Evolutionary conservation across 2,113 vertebrate species (phyloP), one percentile per base, ranked within the genome.

Genomic region (Sinocyclocheilus anophthalmus): DNA sequence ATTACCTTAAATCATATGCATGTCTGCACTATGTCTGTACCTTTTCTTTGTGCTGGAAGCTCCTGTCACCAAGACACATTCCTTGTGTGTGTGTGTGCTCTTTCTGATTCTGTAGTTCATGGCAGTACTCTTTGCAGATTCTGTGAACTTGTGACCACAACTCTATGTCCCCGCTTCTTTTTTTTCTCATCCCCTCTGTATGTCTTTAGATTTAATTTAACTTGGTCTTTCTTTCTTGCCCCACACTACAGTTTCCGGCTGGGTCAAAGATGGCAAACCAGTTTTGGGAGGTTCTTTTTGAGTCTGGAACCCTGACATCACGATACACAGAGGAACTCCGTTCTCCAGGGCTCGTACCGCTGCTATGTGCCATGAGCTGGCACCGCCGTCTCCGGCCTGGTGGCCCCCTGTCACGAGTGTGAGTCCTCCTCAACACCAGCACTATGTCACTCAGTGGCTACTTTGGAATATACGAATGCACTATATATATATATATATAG

Each of bases 311-410:
- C 0, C 42, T 97, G 76, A 67, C 8, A 12, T 94, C 93, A 8
- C n/a, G 0, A 83, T 1, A 88, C 1, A 90, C 89, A 8, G 92
- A 90, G 5, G 82, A 89, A 0, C 91, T 95, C 1, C 88, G 91
- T 59, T 61, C 1, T 96, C 86, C 91, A 94, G 63, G 97, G 97
- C 20, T 11, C 22, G 12, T 98, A 95, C 85, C 95, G 95, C 65
- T 98, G 97, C 89, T 96, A 95, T 42, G 96, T 96, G 93, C 92
- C 86, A 97, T 86, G 63, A 45, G 0, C 93, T 96, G 70, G 97
- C 18, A 98, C 96, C 0, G 96, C 96, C 10, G 88, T 97, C 87
- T 96, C 96, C 0, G 87, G 93, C 0, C 91, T 92, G 33, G 88
- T 95, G 24, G n/a, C n/a, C 80, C 86, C 3, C 89, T 98, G 85